Evolutionary conservation across 2,113 vertebrate genomes (phyloP).

Genomic region (Ailurus styani): DNA sequence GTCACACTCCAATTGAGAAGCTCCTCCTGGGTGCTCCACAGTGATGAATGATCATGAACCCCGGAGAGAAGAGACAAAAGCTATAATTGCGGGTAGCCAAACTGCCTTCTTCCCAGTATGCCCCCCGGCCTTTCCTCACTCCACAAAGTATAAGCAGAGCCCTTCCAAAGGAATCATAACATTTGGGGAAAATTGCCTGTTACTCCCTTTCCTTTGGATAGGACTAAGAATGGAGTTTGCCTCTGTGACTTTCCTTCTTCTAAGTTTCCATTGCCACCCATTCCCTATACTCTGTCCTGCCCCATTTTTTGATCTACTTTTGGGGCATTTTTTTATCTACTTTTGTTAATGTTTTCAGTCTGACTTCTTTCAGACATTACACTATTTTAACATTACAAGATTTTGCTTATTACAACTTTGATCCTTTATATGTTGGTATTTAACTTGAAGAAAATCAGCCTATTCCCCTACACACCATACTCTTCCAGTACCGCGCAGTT

Average conservation of each 20-base stretch:
- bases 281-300: not conserved
- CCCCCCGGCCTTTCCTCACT: not conserved
- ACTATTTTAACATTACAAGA: not conserved
- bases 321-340: not conserved
- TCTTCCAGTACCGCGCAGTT: not conserved
- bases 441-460: not conserved
- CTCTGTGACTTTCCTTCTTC: not conserved
- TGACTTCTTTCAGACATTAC: not conserved
- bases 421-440: not conserved
- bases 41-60: not conserved
- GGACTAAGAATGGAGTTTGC: not conserved
- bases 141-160: not conserved
- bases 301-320: not conserved
- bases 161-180: not conserved
- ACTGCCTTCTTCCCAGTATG: not conserved
- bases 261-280: not conserved
- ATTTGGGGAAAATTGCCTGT: not conserved
- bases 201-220: not conserved
- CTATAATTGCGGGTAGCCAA: not conserved
- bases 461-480: not conserved
- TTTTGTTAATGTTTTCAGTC: not conserved
- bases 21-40: not conserved
- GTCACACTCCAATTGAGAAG: not conserved
- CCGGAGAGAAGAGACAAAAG: not conserved
- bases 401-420: not conserved